These are phyloP conservation scores for Sebastes itinus DNA, from an alignment of 2,797 vertebrate species.

Conservation along the genomic window DNA sequence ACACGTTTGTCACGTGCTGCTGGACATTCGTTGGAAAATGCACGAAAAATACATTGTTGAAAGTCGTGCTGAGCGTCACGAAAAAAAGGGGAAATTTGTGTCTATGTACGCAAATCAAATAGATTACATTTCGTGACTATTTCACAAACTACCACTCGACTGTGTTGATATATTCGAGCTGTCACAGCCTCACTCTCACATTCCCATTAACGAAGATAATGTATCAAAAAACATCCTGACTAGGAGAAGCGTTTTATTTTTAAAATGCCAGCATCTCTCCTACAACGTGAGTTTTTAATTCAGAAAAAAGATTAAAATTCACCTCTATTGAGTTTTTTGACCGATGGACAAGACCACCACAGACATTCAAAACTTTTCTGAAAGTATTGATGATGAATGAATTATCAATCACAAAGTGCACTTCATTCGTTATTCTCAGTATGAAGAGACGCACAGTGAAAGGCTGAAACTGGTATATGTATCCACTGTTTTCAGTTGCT, in stretches of 20 bases:
- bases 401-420: not conserved
- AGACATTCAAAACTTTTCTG: not conserved
- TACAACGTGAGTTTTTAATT: not conserved
- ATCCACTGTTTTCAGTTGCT: not conserved
- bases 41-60: no score
- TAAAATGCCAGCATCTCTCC: not conserved
- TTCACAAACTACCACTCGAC: no score
- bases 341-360: not conserved
- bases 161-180: no score
- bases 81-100: no score
- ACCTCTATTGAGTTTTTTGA: not conserved
- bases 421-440: not conserved
- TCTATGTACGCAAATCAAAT: no score
- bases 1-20: no score
- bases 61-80: no score
- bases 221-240: not conserved
- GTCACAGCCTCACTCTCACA: not conserved
- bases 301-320: not conserved
- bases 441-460: not conserved
- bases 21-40: no score
- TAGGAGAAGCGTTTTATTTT: not conserved
- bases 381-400: not conserved
- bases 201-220: not conserved
- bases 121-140: no score
- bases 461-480: not conserved